A percentile compares a stretch with the other conserved stretches of the same genome.
Evolutionary conservation across 92 coral and sea anemone species (phyloP).

Genomic region (Bergia puertoricense): DNA sequence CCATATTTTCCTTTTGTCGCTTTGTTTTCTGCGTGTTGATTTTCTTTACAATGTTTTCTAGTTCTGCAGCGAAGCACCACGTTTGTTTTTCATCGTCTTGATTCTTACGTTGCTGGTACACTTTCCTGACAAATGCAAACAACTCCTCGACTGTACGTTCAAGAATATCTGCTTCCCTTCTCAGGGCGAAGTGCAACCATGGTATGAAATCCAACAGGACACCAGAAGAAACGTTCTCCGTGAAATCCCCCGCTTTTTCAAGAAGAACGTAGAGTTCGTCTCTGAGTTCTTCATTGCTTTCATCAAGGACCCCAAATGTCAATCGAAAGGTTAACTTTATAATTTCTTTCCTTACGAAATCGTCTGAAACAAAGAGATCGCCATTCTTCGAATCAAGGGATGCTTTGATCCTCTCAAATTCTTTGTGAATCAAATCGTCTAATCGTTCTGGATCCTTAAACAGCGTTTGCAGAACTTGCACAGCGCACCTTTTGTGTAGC

Average conservation of each 20-base stretch:
- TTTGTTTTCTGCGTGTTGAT: not conserved
- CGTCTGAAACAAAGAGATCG: slow-evolving; percentile 43
- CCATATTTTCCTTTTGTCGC: not conserved
- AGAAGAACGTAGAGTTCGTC: slow-evolving; percentile 52
- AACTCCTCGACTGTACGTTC: slow-evolving; percentile 54
- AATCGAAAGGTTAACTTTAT: slow-evolving; percentile 52
- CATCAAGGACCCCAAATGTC: slow-evolving; percentile 61
- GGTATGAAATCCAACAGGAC: slow-evolving; percentile 68
- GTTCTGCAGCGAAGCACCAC: slow-evolving; percentile 52
- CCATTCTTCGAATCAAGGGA: slow-evolving; percentile 34
- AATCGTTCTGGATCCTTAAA: slow-evolving; percentile 50
- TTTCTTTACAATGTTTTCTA: slow-evolving; percentile 40
- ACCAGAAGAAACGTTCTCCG: slow-evolving; percentile 53
- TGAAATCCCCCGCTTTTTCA: slow-evolving; percentile 55
- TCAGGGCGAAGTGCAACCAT: slow-evolving; percentile 61
- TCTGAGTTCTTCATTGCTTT: slow-evolving; percentile 31
- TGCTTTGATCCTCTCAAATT: slow-evolving; percentile 19
- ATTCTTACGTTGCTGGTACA: slow-evolving; percentile 49
- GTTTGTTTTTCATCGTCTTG: slow-evolving; percentile 1
- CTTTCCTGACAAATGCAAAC: slow-evolving; percentile 56
- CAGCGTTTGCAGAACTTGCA: slow-evolving; percentile 51
- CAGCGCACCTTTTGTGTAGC: slow-evolving; percentile 58
- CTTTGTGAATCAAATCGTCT: slow-evolving; percentile 45
- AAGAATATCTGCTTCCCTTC: slow-evolving; percentile 44
- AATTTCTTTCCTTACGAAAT: slow-evolving; percentile 39